Evolutionary conservation across 2,888 invertebrate species (phyloP).

Genomic region (Ptilodon capucinus): DNA sequence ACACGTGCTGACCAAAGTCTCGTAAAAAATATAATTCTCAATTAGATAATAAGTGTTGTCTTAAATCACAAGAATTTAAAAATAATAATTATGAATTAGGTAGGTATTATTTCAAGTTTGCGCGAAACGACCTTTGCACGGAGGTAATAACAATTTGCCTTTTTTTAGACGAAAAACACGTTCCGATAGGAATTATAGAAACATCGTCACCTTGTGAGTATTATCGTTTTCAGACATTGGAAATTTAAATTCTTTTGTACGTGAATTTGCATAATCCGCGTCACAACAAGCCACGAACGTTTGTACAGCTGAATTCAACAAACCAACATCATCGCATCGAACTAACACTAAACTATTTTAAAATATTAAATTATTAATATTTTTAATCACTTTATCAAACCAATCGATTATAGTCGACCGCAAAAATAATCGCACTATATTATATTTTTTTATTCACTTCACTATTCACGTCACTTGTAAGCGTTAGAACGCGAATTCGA

Average conservation of each 20-base stretch:
- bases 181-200: slow-evolving; percentile 29
- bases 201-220: slow-evolving; percentile 23
- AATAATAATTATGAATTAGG: background rate
- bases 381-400: slow-evolving; percentile 26
- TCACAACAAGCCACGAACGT: slow-evolving; percentile 39
- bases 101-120: slow-evolving; percentile 16
- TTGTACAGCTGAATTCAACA: slow-evolving; percentile 50
- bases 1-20: too few species aligned
- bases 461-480: slow-evolving; percentile 19
- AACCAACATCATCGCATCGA: slow-evolving; percentile 47
- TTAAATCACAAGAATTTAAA: background rate
- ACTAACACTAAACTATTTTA: slow-evolving; percentile 9
- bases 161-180: slow-evolving; percentile 33
- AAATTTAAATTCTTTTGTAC: slow-evolving; percentile 53
- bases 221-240: slow-evolving; percentile 41
- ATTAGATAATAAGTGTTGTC: background rate
- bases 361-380: slow-evolving; percentile 14
- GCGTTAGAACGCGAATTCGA: slow-evolving; percentile 16
- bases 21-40: too few species aligned
- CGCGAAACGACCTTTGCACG: slow-evolving; percentile 20
- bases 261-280: slow-evolving; percentile 48
- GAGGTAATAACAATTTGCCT: background rate
- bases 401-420: slow-evolving; percentile 11
- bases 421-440: slow-evolving; percentile 11
- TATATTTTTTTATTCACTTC: slow-evolving; percentile 16